Conservation (phyloP, 2,113 vertebrate genomes). For the Accipiter cooperii region DNA sequence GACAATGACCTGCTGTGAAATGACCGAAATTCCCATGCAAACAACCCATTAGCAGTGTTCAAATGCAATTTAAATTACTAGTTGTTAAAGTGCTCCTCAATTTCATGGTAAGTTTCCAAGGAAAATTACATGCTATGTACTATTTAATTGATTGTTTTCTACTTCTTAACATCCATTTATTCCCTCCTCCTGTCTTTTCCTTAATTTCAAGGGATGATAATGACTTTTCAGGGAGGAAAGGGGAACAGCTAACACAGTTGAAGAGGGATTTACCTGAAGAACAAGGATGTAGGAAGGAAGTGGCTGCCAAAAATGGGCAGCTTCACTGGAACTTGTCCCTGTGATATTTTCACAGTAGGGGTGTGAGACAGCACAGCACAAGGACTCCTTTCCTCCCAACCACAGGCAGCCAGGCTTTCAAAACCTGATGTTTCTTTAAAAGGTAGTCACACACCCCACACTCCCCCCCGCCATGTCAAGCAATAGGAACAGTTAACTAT, state of each 20-base stretch:
- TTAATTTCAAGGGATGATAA: slow-evolving; percentile 66
- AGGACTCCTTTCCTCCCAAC: not conserved
- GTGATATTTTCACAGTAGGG: not conserved
- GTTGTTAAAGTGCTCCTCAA: slow-evolving; percentile 74
- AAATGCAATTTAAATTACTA: slow-evolving; percentile 76
- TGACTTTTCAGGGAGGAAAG: slow-evolving; percentile 49
- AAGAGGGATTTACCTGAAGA: slow-evolving; percentile 66
- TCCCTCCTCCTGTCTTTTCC: slow-evolving; percentile 49
- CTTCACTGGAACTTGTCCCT: slow-evolving; percentile 6
- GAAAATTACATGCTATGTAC: slow-evolving; percentile 75
- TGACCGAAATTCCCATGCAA: slow-evolving; percentile 72
- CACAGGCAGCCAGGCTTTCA: not conserved
- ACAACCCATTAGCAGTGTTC: slow-evolving; percentile 73
- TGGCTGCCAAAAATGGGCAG: slow-evolving; percentile 29
- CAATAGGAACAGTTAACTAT: not conserved
- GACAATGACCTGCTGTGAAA: slow-evolving; percentile 59
- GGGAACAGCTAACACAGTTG: not conserved
- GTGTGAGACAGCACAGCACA: not conserved
- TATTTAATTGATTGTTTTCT: slow-evolving; percentile 79
- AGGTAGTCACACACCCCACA: not conserved
- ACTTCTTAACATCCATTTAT: slow-evolving; percentile 74
- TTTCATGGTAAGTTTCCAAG: slow-evolving; percentile 74
- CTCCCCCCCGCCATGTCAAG: not conserved
- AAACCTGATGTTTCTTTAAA: not conserved
- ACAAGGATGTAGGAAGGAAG: slow-evolving; percentile 42